These are phyloP conservation scores for Polylopha cassiicola DNA, from an alignment of 2,888 invertebrate species.

Conservation along the genomic window DNA sequence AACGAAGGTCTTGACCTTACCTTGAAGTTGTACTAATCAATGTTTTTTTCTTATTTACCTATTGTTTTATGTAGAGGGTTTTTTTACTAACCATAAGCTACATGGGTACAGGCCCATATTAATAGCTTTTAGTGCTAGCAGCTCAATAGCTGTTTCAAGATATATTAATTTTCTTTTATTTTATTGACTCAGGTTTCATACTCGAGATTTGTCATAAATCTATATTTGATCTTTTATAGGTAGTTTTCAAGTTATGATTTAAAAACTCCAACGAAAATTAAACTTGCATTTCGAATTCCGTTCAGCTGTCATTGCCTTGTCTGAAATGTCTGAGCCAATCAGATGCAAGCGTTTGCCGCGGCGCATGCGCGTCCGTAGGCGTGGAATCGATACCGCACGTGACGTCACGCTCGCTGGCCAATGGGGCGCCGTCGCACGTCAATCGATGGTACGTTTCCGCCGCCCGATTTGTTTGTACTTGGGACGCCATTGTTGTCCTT, in stretches of 20 bases:
- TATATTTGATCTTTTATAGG: too few species aligned
- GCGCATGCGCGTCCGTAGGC: constrained; percentile 70
- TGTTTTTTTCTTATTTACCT: constrained; percentile 8
- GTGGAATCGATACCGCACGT: constrained; percentile 62
- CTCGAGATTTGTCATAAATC: too few species aligned
- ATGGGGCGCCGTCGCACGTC: constrained; percentile 64
- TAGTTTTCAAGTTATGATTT: too few species aligned
- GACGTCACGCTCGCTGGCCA: constrained; percentile 65
- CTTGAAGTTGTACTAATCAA: constrained; percentile 12
- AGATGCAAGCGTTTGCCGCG: constrained; percentile 33
- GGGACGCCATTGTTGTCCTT: constrained; percentile 32
- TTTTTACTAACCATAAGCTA: too few species aligned
- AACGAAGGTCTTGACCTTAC: constrained; percentile 19
- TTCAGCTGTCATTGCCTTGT: constrained; percentile 42
- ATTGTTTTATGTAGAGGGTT: too few species aligned
- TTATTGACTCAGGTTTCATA: too few species aligned
- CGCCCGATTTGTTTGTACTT: constrained; percentile 24
- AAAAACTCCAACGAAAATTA: background rate
- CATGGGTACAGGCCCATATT: too few species aligned
- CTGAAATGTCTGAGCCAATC: constrained; percentile 45
- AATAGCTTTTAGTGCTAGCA: too few species aligned
- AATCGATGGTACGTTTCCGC: constrained; percentile 63
- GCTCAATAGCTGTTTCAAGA: too few species aligned
- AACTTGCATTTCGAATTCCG: constrained; percentile 30
- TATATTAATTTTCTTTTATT: too few species aligned